These are phyloP conservation scores for Drosophila fulvimacula DNA, from an alignment of 2,888 invertebrate genomes.

Conservation along the genomic window DNA sequence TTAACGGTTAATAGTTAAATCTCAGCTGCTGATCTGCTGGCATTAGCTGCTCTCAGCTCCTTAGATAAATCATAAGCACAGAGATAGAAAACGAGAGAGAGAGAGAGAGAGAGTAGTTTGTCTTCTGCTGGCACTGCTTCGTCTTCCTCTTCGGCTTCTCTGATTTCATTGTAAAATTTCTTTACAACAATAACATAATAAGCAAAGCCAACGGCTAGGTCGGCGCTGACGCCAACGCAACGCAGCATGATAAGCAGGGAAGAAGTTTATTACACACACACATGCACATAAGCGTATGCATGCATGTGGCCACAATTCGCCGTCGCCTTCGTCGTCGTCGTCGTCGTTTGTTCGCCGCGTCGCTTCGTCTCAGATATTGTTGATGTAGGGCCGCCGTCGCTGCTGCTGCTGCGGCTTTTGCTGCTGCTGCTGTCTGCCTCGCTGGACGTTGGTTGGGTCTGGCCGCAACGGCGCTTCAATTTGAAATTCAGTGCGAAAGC, in stretches of 20 bases:
- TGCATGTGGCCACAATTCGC: conserved; percentile 37
- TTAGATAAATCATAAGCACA: conserved; percentile 26
- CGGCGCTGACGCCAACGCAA: conserved; percentile 50
- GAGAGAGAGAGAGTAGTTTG: background rate
- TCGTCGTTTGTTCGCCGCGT: conserved; percentile 18
- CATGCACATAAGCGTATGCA: conserved; percentile 24
- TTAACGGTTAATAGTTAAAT: conserved; percentile 35
- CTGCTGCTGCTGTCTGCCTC: conserved; percentile 20
- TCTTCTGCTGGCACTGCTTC: conserved; percentile 7
- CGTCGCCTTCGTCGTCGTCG: conserved; percentile 27
- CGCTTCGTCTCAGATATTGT: conserved; percentile 50
- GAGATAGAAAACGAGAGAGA: background rate
- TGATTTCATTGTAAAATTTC: conserved; percentile 59
- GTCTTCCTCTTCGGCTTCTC: conserved; percentile 9
- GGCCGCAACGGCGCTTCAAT: conserved; percentile 59
- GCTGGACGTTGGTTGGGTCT: conserved; percentile 59
- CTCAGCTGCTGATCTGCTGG: conserved; percentile 33
- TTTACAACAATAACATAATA: conserved; percentile 52
- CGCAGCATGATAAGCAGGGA: conserved; percentile 53
- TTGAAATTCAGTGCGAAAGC: conserved; percentile 70
- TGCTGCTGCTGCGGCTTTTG: conserved; percentile 16
- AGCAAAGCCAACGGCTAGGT: conserved; percentile 16
- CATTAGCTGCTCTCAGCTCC: conserved; percentile 43
- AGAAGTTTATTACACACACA: conserved; percentile 43
- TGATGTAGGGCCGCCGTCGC: conserved; percentile 50